Conservation (phyloP, 1,140 invertebrate genomes). For the Oppia nitens region DNA sequence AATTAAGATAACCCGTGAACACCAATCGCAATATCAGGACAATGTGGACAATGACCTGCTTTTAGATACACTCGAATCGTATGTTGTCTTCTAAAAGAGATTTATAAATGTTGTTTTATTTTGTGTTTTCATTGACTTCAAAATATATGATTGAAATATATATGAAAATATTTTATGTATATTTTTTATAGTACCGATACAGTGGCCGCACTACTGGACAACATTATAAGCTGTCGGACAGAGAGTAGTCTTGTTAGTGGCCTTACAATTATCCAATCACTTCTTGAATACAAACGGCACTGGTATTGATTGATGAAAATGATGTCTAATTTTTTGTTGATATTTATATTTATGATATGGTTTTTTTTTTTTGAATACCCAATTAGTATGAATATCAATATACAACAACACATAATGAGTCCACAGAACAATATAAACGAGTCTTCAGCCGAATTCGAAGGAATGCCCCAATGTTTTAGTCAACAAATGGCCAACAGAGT, state of each 20-base stretch:
- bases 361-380: too few relatives aligned
- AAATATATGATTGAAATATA: too few relatives aligned
- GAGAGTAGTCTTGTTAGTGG: slow-evolving; percentile 13
- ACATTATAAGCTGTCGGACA: slow-evolving; percentile 13
- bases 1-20: slow-evolving; percentile 46
- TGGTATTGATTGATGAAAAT: slow-evolving; percentile 5
- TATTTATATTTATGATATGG: neutral
- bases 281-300: slow-evolving; percentile 12
- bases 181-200: slow-evolving; percentile 40
- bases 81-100: slow-evolving; percentile 27
- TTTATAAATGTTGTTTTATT: neutral
- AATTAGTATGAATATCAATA: neutral
- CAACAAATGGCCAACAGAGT: neutral
- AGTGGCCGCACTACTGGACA: slow-evolving; percentile 39
- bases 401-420: neutral
- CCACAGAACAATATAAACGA: neutral
- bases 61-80: slow-evolving; percentile 50
- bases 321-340: neutral
- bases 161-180: slow-evolving; percentile 16
- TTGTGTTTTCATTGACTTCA: neutral
- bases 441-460: neutral
- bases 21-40: slow-evolving; percentile 37
- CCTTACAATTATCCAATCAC: slow-evolving; percentile 13
- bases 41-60: slow-evolving; percentile 43
- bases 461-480: slow-evolving; percentile 6